phyloP scores from a whole-genome alignment of 2,888 invertebrate genomes.

The Nemotelus pantherinus region DNA sequence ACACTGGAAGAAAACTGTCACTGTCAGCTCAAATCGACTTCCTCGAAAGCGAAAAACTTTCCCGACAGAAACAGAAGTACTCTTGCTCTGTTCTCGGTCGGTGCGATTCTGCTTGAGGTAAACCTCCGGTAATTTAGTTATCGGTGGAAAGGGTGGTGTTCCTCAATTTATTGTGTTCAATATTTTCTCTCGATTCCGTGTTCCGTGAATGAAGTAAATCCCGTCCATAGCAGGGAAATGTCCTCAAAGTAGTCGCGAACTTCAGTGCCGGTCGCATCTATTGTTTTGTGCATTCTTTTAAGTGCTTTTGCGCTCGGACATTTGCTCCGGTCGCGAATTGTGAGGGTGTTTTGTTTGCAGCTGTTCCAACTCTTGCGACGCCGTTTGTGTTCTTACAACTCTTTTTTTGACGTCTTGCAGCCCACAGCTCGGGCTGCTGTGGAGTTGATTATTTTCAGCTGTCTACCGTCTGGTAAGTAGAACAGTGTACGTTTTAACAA shows the following conservation, averaged over 20 bases:
- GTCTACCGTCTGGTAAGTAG: slow-evolving; percentile 34
- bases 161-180: slow-evolving; percentile 30
- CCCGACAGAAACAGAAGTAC: slow-evolving; percentile 15
- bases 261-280: slow-evolving; percentile 24
- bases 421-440: background rate
- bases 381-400: slow-evolving; percentile 25
- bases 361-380: slow-evolving; percentile 39
- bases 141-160: slow-evolving; percentile 33
- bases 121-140: slow-evolving; percentile 1
- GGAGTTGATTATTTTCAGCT: slow-evolving; percentile 20
- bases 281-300: slow-evolving; percentile 22
- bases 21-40: background rate
- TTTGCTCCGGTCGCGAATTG: slow-evolving; percentile 17
- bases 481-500: background rate
- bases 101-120: background rate
- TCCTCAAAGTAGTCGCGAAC: slow-evolving; percentile 5
- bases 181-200: background rate
- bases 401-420: slow-evolving; percentile 37
- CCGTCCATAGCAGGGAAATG: slow-evolving; percentile 3
- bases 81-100: slow-evolving; percentile 23
- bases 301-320: slow-evolving; percentile 28
- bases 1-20: background rate
- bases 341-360: slow-evolving; percentile 42
- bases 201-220: slow-evolving; percentile 18
- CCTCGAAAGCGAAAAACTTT: background rate